These are phyloP conservation scores for Lepidocolaptes lacrymiger DNA, from an alignment of 2,797 vertebrate genomes.

Conservation along the genomic window DNA sequence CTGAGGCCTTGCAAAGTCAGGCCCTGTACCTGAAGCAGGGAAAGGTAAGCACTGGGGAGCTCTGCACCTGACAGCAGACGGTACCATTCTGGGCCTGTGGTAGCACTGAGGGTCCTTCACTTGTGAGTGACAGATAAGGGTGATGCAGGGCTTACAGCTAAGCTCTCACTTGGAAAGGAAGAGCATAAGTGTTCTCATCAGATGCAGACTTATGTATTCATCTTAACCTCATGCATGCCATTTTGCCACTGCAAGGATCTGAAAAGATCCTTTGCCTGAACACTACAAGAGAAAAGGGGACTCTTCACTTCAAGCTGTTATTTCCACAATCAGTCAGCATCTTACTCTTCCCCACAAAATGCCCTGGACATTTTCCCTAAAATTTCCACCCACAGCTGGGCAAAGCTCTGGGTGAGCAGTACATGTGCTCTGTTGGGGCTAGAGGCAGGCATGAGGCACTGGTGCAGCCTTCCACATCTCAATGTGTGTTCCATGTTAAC, in stretches of 20 bases:
- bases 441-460: rapidly evolving
- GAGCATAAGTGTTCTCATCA: neutral
- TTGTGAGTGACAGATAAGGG: neutral
- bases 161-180: neutral
- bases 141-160: neutral
- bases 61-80: neutral
- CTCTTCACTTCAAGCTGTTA: neutral
- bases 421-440: rapidly evolving
- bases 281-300: neutral
- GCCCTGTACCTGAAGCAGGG: neutral
- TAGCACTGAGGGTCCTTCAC: neutral
- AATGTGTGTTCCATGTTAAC: rapidly evolving
- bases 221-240: rapidly evolving
- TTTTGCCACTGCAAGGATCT: neutral
- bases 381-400: neutral
- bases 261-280: neutral
- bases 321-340: rapidly evolving
- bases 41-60: neutral
- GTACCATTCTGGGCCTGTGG: neutral
- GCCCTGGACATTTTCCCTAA: rapidly evolving
- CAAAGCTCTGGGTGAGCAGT: neutral
- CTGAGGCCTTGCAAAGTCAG: neutral
- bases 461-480: rapidly evolving
- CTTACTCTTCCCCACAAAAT: neutral
- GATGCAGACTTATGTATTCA: neutral